These are phyloP conservation scores for Spheniscus mendiculus DNA, from an alignment of 2,113 vertebrate genomes.

Conservation along the genomic window DNA sequence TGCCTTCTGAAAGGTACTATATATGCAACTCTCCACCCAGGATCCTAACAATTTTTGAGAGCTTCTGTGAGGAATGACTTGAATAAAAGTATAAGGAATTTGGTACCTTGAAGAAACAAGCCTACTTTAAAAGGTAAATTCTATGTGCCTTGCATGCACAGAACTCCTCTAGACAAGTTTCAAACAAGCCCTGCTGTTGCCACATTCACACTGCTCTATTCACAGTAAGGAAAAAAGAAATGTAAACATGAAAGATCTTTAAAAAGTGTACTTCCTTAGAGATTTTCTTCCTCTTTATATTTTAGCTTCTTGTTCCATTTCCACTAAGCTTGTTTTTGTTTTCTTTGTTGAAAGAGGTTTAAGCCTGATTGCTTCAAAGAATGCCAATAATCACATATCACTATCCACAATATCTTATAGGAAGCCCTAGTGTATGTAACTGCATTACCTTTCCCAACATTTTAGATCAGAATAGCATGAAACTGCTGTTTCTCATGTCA, in stretches of 20 bases:
- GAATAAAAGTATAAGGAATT: background rate
- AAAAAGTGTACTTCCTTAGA: background rate
- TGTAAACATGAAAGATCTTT: constrained; percentile 42
- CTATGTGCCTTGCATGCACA: background rate
- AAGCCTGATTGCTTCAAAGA: constrained; percentile 44
- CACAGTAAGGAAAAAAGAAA: background rate
- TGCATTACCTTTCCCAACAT: constrained; percentile 5
- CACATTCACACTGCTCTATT: background rate
- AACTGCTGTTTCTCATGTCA: constrained; percentile 21
- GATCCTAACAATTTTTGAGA: background rate
- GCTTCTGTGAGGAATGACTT: background rate
- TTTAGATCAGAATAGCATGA: constrained; percentile 17
- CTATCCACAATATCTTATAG: background rate
- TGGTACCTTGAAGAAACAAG: background rate
- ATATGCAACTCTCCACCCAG: background rate
- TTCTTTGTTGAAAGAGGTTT: constrained; percentile 16
- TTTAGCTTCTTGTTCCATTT: background rate
- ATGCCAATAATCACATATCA: constrained; percentile 24
- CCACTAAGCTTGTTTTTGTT: background rate
- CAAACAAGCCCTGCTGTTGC: background rate
- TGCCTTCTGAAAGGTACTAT: background rate
- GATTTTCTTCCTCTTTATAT: background rate
- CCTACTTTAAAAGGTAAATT: constrained; percentile 1
- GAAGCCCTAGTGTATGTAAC: background rate
- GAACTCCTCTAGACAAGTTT: constrained; percentile 5